Conservation (phyloP, 2,113 vertebrate species). For the Tupaia chinensis region DNA sequence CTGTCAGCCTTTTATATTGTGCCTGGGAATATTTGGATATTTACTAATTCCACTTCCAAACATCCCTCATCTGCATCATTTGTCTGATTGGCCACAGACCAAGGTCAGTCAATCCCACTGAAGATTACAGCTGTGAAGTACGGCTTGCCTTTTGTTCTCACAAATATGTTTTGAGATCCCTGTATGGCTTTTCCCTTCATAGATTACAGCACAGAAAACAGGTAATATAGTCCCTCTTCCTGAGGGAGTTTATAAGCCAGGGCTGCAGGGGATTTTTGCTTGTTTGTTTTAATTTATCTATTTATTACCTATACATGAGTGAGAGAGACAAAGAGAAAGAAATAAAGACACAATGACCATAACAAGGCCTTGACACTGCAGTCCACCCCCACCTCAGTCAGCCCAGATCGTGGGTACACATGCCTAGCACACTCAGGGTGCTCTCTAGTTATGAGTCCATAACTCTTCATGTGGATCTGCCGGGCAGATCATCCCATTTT, state of each 20-base stretch:
- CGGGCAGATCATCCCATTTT: too few relatives aligned
- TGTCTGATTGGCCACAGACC: constrained; percentile 7
- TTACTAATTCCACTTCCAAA: neutral
- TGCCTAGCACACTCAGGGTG: too few relatives aligned
- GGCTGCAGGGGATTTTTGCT: neutral
- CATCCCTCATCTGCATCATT: neutral
- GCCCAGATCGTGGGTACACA: too few relatives aligned
- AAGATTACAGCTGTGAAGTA: neutral
- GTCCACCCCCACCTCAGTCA: too few relatives aligned
- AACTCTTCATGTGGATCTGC: too few relatives aligned
- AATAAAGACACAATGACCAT: too few relatives aligned
- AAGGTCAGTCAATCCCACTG: neutral
- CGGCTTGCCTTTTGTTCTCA: neutral
- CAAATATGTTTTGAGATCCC: neutral
- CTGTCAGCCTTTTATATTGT: neutral
- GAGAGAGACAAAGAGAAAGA: too few relatives aligned
- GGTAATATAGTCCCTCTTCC: neutral
- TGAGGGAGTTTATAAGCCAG: neutral
- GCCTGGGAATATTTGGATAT: neutral
- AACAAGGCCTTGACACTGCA: too few relatives aligned
- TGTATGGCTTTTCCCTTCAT: neutral
- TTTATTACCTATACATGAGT: too few relatives aligned
- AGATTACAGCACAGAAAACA: neutral
- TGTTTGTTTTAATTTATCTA: too few relatives aligned
- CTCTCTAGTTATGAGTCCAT: too few relatives aligned